Percentiles rank a stretch among this genome's conserved stretches.
phyloP scores from a whole-genome alignment of 2,888 invertebrate genomes.

The Stenchaetothrips biformis region DNA sequence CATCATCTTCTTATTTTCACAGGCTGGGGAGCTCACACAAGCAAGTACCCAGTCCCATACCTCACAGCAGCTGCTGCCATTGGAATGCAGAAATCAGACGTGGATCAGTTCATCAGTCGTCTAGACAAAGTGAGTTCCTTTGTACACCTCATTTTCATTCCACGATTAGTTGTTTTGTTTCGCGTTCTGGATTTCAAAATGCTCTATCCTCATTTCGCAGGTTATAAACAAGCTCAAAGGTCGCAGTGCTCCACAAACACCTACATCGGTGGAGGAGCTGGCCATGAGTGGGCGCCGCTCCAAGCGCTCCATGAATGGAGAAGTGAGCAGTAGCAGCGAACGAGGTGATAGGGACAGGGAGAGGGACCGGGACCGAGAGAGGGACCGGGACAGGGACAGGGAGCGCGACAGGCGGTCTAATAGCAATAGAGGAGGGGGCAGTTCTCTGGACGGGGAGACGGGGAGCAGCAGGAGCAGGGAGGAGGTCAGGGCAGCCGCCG shows the following conservation, averaged over 20 bases:
- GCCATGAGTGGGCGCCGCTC: constrained; percentile 40
- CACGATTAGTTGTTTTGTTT: neutral
- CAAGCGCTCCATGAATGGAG: constrained; percentile 34
- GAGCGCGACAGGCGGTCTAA: neutral
- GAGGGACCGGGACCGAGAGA: constrained; percentile 25
- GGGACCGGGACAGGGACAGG: neutral
- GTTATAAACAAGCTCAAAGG: constrained; percentile 46
- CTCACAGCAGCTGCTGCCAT: constrained; percentile 69
- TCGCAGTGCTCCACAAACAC: constrained; percentile 42
- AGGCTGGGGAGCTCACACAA: constrained; percentile 69
- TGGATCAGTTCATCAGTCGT: constrained; percentile 63
- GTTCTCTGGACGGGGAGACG: neutral
- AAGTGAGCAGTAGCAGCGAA: constrained; percentile 35
- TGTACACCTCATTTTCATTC: constrained; percentile 38
- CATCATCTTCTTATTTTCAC: neutral
- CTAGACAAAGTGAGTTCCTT: constrained; percentile 52
- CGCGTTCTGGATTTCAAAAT: neutral
- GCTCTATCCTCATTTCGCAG: neutral
- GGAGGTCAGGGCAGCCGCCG: constrained; percentile 30
- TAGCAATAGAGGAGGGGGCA: neutral
- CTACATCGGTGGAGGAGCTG: constrained; percentile 43
- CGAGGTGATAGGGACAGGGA: neutral
- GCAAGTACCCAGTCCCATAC: constrained; percentile 57
- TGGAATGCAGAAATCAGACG: constrained; percentile 60
- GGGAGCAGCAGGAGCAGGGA: neutral